Conservation (phyloP, 23 tunicate species). For the Corella eumyota region DNA sequence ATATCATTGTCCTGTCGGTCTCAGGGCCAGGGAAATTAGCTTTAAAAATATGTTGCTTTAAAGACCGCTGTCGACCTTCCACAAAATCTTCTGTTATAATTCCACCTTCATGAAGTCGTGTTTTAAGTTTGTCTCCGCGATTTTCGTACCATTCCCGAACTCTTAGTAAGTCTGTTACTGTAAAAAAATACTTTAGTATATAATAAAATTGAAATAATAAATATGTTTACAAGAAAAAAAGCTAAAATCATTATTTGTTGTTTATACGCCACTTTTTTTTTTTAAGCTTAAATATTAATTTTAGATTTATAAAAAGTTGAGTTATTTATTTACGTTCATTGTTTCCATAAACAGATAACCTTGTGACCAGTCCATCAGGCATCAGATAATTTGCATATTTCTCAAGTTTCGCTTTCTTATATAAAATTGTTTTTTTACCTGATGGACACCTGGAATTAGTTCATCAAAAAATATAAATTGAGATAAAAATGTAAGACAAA, state of each 20-base stretch:
- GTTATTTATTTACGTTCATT: constrained; percentile 60
- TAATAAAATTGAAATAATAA: background rate
- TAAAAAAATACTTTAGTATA: background rate
- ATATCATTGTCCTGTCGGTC: constrained; percentile 67
- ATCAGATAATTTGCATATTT: constrained; percentile 72
- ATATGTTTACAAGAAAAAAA: no score
- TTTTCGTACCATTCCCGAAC: constrained; percentile 58
- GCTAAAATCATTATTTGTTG: no score
- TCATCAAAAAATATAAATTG: background rate
- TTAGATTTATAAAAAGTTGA: no score
- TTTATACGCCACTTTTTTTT: no score
- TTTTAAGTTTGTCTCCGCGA: constrained; percentile 69
- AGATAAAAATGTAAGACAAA: no score
- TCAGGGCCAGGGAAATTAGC: constrained; percentile 58
- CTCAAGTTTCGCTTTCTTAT: constrained; percentile 73
- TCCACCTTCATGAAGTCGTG: constrained; percentile 39
- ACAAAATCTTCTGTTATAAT: constrained; percentile 69
- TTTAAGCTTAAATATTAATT: no score
- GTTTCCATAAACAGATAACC: constrained; percentile 59
- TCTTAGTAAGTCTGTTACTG: constrained; percentile 47
- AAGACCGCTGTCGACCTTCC: constrained; percentile 60
- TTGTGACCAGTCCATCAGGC: constrained; percentile 78
- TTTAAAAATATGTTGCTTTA: constrained; percentile 62
- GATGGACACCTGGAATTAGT: constrained; percentile 53
- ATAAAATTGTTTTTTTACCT: constrained; percentile 84